phyloP scores from a whole-genome alignment of 2,888 invertebrate genomes.

The Rhagophthalmus giganteus region DNA sequence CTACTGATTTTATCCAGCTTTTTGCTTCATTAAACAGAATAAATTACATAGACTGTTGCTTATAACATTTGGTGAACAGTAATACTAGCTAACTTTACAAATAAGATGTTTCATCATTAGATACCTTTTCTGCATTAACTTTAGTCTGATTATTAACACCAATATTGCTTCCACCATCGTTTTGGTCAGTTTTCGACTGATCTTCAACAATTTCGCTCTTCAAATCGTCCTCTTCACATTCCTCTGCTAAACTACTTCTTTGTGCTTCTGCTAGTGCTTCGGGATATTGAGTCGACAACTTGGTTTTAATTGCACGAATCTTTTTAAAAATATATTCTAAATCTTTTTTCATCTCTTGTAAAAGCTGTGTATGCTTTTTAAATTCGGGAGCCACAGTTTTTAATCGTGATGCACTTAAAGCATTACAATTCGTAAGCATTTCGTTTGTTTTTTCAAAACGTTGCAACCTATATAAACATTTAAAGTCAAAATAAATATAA shows the following conservation, averaged over 20 bases:
- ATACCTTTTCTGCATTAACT: not conserved
- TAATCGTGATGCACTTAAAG: constrained; percentile 84
- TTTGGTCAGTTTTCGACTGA: not conserved
- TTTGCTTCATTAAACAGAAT: too few species aligned
- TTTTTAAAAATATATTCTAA: constrained; percentile 92
- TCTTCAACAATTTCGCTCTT: constrained; percentile 32
- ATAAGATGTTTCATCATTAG: not conserved
- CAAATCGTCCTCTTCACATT: constrained; percentile 50
- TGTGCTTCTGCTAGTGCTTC: constrained; percentile 66
- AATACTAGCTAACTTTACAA: not conserved
- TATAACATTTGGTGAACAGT: too few species aligned
- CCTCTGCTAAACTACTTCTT: constrained; percentile 51
- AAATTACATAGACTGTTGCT: too few species aligned
- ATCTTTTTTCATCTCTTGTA: constrained; percentile 92
- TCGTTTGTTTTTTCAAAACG: constrained; percentile 99
- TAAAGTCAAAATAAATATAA: not conserved
- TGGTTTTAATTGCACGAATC: constrained; percentile 80
- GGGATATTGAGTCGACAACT: constrained; percentile 70
- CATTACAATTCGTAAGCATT: constrained; percentile 96
- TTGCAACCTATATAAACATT: constrained; percentile 69
- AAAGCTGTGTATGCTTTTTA: constrained; percentile 82
- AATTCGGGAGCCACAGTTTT: constrained; percentile 87
- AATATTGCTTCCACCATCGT: not conserved
- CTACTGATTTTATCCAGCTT: too few species aligned
- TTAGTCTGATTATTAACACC: not conserved